Conservation (phyloP, 2,888 invertebrate genomes). For the Pristionchus fissidentatus region DNA sequence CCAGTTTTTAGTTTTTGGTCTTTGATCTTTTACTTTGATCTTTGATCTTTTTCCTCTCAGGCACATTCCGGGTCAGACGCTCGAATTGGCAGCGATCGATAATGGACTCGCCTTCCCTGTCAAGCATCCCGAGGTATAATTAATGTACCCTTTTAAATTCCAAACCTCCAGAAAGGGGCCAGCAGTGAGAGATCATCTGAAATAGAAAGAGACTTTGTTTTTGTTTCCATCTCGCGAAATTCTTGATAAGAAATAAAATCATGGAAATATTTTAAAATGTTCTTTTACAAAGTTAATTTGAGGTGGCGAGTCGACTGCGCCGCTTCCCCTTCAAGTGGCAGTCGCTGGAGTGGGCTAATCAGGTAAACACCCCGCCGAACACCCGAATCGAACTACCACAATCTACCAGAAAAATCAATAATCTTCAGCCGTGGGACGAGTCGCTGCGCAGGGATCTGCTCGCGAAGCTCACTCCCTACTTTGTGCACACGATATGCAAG, state of each 20-base stretch:
- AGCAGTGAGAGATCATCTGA: too few species aligned
- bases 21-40: slow-evolving; percentile 1
- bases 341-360: slow-evolving; percentile 64
- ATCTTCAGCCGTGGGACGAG: slow-evolving; percentile 57
- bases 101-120: slow-evolving; percentile 99
- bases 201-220: neutral
- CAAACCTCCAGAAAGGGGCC: too few species aligned
- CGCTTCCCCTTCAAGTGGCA: slow-evolving; percentile 72
- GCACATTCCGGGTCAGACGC: slow-evolving; percentile 75
- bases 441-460: slow-evolving; percentile 59
- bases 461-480: slow-evolving; percentile 62
- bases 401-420: neutral
- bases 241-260: too few species aligned
- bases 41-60: slow-evolving; percentile 31
- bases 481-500: slow-evolving; percentile 63
- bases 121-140: slow-evolving; percentile 89
- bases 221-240: too few species aligned
- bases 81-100: slow-evolving; percentile 94
- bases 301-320: slow-evolving; percentile 59
- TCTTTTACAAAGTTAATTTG: neutral
- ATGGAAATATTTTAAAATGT: neutral
- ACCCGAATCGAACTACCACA: neutral
- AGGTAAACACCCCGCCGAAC: slow-evolving; percentile 49
- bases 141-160: too few species aligned
- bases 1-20: too few species aligned